Conservation (phyloP, 2,113 vertebrate genomes). For the Carollia perspicillata region DNA sequence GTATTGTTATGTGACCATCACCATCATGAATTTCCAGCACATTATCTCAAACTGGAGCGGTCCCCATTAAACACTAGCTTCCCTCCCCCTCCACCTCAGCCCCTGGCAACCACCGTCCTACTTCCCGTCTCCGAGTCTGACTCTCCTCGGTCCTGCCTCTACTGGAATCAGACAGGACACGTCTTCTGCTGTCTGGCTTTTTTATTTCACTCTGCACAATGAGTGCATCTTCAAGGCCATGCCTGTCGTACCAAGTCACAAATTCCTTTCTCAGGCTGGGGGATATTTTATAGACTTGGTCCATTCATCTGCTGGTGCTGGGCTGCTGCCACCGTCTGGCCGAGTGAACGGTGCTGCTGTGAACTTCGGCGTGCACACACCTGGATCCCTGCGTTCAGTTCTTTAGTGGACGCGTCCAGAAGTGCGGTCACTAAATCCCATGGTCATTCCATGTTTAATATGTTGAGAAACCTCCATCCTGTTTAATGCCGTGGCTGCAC, state of each 20-base stretch:
- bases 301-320: rapidly evolving
- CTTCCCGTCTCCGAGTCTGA: background rate
- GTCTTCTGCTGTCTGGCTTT: background rate
- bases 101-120: rapidly evolving
- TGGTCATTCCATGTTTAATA: rapidly evolving
- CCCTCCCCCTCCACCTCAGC: rapidly evolving
- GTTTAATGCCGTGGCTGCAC: background rate
- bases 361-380: rapidly evolving
- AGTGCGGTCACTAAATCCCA: rapidly evolving
- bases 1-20: rapidly evolving
- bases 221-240: background rate
- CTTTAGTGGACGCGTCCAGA: rapidly evolving
- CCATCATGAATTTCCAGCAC: background rate
- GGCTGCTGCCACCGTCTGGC: background rate
- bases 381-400: background rate
- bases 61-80: background rate
- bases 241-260: rapidly evolving
- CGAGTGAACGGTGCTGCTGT: rapidly evolving
- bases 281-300: rapidly evolving
- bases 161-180: background rate
- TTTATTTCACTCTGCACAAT: background rate
- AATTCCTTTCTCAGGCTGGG: background rate
- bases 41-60: background rate
- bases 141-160: rapidly evolving
- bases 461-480: rapidly evolving